These are phyloP conservation scores for Oryzias dopingdopingensis DNA, from an alignment of 2,797 vertebrate genomes.

Conservation along the genomic window DNA sequence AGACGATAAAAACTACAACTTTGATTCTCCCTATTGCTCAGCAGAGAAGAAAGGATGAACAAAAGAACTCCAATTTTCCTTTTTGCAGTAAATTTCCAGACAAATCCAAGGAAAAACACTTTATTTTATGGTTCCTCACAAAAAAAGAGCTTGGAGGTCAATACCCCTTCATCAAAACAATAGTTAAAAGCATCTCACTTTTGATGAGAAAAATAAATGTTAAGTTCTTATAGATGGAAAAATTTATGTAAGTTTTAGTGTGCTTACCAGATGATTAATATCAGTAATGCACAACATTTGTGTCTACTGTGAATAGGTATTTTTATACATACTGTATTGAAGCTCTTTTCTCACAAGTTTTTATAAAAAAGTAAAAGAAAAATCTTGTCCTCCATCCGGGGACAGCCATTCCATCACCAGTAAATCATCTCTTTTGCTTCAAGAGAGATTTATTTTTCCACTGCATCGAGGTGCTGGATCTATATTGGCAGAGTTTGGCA, in stretches of 20 bases:
- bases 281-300: conserved; percentile 80
- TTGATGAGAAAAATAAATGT: conserved; percentile 74
- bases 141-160: conserved; percentile 45
- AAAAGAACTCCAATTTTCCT: conserved; percentile 43
- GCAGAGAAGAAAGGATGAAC: conserved; percentile 4
- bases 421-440: conserved; percentile 40
- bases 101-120: conserved; percentile 40
- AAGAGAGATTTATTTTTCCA: conserved; percentile 53
- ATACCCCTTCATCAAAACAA: conserved; percentile 58
- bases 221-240: conserved; percentile 69
- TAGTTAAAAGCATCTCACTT: conserved; percentile 75
- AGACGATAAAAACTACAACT: conserved; percentile 80
- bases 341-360: conserved; percentile 60
- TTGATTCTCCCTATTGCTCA: too few species aligned
- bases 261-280: conserved; percentile 73
- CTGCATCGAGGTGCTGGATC: conserved; percentile 32
- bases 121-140: conserved; percentile 46
- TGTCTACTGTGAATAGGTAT: conserved; percentile 81
- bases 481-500: conserved; percentile 24
- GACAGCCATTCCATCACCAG: conserved; percentile 60
- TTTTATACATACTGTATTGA: conserved; percentile 78
- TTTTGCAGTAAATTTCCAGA: conserved; percentile 62
- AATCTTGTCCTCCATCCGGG: conserved; percentile 53
- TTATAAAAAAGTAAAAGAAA: conserved; percentile 15
- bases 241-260: conserved; percentile 69